Evolutionary conservation across 2,888 invertebrate genomes (phyloP).

Genomic region (Pristionchus entomophagus): DNA sequence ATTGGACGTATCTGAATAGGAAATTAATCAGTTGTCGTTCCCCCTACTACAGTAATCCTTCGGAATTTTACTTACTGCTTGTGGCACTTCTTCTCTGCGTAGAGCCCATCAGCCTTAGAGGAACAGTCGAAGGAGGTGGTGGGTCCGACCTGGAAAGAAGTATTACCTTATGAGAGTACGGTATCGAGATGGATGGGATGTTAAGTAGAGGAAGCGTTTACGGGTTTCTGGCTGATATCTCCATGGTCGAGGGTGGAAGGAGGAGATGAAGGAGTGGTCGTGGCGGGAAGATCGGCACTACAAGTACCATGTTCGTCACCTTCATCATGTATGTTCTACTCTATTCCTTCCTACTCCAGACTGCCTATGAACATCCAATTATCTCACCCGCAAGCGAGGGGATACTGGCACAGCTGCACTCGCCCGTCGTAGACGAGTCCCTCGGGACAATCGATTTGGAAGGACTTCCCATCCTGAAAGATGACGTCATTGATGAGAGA

Average conservation of each 20-base stretch:
- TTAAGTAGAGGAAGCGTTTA: background rate
- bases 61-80: conserved; percentile 45
- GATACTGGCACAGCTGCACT: conserved; percentile 47
- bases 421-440: conserved; percentile 46
- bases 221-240: conserved; percentile 13
- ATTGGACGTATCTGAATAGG: conserved; percentile 35
- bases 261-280: background rate
- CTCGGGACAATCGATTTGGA: conserved; percentile 42
- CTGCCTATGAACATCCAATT: background rate
- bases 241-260: conserved; percentile 41
- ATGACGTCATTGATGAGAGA: background rate
- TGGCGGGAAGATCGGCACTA: conserved; percentile 36
- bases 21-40: background rate
- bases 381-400: conserved; percentile 23
- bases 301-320: background rate
- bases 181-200: background rate
- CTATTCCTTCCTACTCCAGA: background rate
- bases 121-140: conserved; percentile 45
- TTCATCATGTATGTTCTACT: background rate
- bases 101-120: conserved; percentile 10
- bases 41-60: background rate
- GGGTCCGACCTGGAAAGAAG: background rate
- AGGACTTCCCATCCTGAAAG: conserved; percentile 32
- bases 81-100: conserved; percentile 40
- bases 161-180: too few relatives aligned